phyloP scores from a whole-genome alignment of 2,113 vertebrate species.

The Oryzias melastigma region DNA sequence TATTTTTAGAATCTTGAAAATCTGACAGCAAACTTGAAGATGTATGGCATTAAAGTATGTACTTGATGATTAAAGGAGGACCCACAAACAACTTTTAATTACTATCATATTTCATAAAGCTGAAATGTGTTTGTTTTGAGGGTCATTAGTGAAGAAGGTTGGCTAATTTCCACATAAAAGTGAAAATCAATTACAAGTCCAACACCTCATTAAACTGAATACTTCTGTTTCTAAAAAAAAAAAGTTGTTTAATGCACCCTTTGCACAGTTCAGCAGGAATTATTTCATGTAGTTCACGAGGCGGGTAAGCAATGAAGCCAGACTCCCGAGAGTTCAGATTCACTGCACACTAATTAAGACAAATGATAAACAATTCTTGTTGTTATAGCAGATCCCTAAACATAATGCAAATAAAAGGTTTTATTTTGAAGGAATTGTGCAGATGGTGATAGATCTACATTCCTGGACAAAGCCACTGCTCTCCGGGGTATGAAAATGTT shows the following conservation, averaged over 20 bases:
- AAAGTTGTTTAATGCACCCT: slow-evolving; percentile 26
- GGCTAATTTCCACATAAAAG: slow-evolving; percentile 74
- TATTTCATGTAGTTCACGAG: slow-evolving; percentile 10
- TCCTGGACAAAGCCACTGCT: too few species aligned
- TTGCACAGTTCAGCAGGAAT: slow-evolving; percentile 26
- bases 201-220: slow-evolving; percentile 64
- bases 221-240: slow-evolving; percentile 41
- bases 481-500: background rate
- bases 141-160: slow-evolving; percentile 62
- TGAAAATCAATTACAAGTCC: slow-evolving; percentile 36
- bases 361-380: too few species aligned
- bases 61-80: slow-evolving; percentile 17
- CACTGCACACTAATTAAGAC: background rate
- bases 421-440: too few species aligned
- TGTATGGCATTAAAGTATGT: too few species aligned
- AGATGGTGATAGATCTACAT: too few species aligned
- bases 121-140: slow-evolving; percentile 52
- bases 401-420: too few species aligned
- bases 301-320: background rate
- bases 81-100: slow-evolving; percentile 43
- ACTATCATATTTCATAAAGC: slow-evolving; percentile 38
- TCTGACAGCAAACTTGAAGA: too few species aligned
- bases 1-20: too few species aligned
- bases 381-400: too few species aligned
- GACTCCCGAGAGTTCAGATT: background rate